Percentiles rank a stretch among this genome's conserved stretches.
These are phyloP conservation scores for Trachemys scripta DNA, from an alignment of 2,113 vertebrate species.

Conservation along the genomic window DNA sequence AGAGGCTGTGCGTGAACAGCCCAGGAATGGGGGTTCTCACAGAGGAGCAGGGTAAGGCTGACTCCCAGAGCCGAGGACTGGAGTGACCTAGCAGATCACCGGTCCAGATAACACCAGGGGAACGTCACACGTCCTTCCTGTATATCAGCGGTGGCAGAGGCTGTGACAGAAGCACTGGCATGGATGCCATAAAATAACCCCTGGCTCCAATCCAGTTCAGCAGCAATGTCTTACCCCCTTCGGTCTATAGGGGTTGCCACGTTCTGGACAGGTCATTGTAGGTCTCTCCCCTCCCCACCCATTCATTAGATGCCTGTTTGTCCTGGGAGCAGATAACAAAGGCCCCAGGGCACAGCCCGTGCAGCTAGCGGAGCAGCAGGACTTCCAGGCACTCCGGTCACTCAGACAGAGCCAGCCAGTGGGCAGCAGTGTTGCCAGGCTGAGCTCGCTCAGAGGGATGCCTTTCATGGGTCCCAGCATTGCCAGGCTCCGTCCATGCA, in stretches of 20 bases:
- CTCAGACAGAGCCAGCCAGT: background rate
- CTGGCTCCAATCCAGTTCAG: background rate
- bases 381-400: background rate
- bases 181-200: background rate
- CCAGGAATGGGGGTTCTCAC: too few species aligned
- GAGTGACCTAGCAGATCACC: too few species aligned
- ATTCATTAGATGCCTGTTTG: background rate
- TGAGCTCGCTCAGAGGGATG: background rate
- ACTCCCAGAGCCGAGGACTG: too few species aligned
- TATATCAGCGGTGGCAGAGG: background rate
- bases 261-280: background rate
- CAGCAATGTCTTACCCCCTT: fast-evolving
- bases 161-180: background rate
- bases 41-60: too few species aligned
- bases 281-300: background rate
- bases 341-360: background rate
- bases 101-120: too few species aligned
- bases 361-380: fast-evolving
- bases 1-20: too few species aligned
- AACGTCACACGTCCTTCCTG: background rate
- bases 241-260: background rate
- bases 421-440: fast-evolving
- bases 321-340: background rate
- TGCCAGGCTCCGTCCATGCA: background rate
- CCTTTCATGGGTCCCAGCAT: background rate